Percentiles rank a stretch among this genome's conserved stretches.
These are phyloP conservation scores for Campylomormyrus numenius DNA, from an alignment of 2,113 vertebrate genomes.

Conservation along the genomic window DNA sequence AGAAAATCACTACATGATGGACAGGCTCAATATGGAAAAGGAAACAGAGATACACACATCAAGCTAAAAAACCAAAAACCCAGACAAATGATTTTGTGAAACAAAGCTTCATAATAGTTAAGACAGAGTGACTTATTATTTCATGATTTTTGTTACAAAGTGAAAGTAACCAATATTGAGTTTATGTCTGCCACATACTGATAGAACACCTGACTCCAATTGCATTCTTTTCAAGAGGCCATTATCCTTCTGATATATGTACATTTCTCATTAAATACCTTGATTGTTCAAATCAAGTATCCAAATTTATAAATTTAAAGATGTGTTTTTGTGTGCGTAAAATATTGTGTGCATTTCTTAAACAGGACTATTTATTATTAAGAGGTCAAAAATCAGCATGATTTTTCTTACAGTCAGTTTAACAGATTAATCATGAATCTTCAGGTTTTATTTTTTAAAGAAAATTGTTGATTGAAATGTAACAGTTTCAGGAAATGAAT, in stretches of 20 bases:
- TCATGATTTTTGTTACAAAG: not conserved
- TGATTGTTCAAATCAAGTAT: not conserved
- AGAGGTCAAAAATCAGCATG: not conserved
- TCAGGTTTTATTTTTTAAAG: not conserved
- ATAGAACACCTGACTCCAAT: not conserved
- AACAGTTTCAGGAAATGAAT: not conserved
- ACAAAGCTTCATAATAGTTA: slow-evolving; percentile 6
- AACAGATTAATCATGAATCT: not conserved
- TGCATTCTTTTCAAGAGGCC: not conserved
- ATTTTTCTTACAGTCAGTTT: not conserved
- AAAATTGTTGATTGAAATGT: not conserved
- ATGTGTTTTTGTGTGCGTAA: not conserved
- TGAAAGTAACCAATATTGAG: not conserved
- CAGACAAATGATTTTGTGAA: not conserved
- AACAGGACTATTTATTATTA: not conserved
- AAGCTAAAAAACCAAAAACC: slow-evolving; percentile 4
- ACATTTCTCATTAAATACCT: not conserved
- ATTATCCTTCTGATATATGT: not conserved
- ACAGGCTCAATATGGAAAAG: slow-evolving; percentile 67
- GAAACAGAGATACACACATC: slow-evolving; percentile 7
- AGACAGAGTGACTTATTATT: not conserved
- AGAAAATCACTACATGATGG: slow-evolving; percentile 97
- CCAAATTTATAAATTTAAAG: not conserved
- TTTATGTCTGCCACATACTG: not conserved
- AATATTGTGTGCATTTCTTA: not conserved